phyloP scores from a whole-genome alignment of 2,113 vertebrate species.

The Ursus arctos region DNA sequence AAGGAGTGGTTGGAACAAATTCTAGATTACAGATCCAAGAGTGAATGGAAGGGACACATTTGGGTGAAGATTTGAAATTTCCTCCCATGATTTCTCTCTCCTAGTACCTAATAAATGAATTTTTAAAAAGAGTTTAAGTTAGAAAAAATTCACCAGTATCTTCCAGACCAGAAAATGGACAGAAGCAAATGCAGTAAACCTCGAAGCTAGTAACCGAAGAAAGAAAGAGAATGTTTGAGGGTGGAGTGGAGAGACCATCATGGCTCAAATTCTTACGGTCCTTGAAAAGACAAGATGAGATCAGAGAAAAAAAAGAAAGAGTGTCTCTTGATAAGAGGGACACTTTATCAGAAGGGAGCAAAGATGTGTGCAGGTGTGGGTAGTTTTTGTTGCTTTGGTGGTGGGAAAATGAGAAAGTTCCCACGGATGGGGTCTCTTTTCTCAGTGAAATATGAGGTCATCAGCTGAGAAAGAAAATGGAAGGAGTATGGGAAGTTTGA shows the following conservation, averaged over 20 bases:
- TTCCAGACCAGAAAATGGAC: conserved; percentile 42
- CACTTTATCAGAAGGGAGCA: neutral
- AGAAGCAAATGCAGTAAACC: neutral
- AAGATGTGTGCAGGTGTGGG: neutral
- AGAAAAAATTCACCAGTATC: neutral
- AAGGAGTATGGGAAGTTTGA: neutral
- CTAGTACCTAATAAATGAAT: neutral
- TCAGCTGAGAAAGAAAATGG: conserved; percentile 40
- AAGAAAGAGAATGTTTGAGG: neutral
- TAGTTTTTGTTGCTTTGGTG: conserved; percentile 26
- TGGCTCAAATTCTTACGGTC: conserved; percentile 8
- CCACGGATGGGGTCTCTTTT: neutral
- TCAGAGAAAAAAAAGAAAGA: neutral
- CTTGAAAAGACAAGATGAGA: neutral
- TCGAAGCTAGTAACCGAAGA: conserved; percentile 36
- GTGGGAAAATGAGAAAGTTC: neutral
- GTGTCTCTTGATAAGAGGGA: neutral
- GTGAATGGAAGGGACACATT: conserved; percentile 13
- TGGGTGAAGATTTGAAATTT: conserved; percentile 31
- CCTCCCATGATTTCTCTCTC: neutral
- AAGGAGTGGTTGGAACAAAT: neutral
- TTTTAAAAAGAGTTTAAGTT: neutral
- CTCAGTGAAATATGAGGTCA: conserved; percentile 23
- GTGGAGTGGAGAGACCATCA: neutral
- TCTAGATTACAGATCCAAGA: neutral